Conservation (phyloP, 2,113 vertebrate species). For the Xyrauchen texanus region DNA sequence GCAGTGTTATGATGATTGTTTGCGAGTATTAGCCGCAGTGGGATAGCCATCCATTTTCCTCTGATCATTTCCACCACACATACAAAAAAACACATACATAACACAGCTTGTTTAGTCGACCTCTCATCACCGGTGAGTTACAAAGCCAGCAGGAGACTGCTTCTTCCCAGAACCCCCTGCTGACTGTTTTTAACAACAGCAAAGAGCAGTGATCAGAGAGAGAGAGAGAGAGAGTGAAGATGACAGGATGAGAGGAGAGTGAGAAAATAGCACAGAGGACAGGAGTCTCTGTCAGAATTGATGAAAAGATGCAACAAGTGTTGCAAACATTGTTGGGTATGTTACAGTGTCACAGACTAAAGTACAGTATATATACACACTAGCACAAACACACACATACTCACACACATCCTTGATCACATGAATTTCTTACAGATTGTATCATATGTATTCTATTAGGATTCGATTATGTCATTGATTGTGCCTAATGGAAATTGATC, state of each 20-base stretch:
- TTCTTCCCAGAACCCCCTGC: constrained; percentile 47
- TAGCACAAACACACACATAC: constrained; percentile 17
- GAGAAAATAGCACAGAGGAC: constrained; percentile 47
- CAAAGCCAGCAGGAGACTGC: constrained; percentile 35
- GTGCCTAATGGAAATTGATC: constrained; percentile 73
- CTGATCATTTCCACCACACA: constrained; percentile 5
- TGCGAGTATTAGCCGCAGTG: constrained; percentile 41
- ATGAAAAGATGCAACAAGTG: constrained; percentile 47
- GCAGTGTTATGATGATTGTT: constrained; percentile 29
- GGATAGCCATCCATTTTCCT: background rate
- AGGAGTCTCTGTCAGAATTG: constrained; percentile 50
- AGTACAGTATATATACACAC: background rate
- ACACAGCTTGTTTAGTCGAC: constrained; percentile 14
- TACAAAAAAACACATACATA: constrained; percentile 19
- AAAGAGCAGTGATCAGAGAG: constrained; percentile 33
- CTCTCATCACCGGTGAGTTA: constrained; percentile 55
- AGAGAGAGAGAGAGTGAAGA: constrained; percentile 11
- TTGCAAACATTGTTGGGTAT: background rate
- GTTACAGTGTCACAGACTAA: background rate
- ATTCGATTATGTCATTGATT: constrained; percentile 60
- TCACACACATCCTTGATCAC: constrained; percentile 20
- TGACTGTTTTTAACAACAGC: constrained; percentile 54
- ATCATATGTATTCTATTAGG: constrained; percentile 60
- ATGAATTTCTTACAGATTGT: constrained; percentile 5
- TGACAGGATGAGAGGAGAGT: constrained; percentile 39